Percentiles rank a stretch among this genome's conserved stretches.
Conservation (phyloP, 2,113 vertebrate species). For the Microcebus lehilahytsara region DNA sequence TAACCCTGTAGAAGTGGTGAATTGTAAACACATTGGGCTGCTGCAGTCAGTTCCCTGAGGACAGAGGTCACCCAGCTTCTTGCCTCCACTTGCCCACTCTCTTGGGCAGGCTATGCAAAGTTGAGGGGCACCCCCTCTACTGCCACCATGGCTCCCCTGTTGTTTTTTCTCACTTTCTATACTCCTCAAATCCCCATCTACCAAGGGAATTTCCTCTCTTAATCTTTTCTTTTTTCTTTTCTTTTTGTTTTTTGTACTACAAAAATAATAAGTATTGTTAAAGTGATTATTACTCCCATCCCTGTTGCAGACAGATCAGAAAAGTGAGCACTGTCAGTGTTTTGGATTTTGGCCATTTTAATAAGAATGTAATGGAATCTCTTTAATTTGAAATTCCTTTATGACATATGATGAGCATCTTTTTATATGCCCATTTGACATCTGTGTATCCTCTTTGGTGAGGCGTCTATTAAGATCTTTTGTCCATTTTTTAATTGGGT, state of each 20-base stretch:
- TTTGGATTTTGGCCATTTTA: background rate
- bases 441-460: background rate
- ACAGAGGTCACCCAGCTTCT: background rate
- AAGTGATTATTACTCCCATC: background rate
- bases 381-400: background rate
- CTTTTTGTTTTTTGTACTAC: background rate
- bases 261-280: background rate
- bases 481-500: background rate
- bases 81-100: background rate
- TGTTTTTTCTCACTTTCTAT: background rate
- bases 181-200: background rate
- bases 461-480: background rate
- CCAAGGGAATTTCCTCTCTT: background rate
- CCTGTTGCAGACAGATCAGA: background rate
- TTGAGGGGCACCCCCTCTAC: background rate
- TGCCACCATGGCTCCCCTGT: background rate
- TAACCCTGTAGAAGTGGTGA: background rate
- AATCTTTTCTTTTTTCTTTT: background rate
- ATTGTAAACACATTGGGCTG: accelerated
- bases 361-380: background rate
- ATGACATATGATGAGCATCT: background rate
- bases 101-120: background rate
- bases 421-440: background rate
- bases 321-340: too few species aligned
- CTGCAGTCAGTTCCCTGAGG: background rate